Conservation (phyloP, 2,888 invertebrate genomes). For the Phymatocera aterrima region DNA sequence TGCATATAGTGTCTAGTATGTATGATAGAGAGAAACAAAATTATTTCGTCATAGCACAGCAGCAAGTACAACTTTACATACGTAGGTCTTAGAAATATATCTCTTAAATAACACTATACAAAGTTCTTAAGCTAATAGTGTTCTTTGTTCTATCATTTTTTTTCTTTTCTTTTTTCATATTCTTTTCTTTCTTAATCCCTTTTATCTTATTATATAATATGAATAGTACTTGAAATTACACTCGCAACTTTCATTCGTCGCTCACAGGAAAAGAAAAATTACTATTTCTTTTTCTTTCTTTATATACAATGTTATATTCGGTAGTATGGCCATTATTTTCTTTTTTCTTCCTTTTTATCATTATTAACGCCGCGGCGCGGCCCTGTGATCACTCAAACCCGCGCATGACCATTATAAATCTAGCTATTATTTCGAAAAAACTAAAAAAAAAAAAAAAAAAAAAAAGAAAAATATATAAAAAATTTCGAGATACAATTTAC, state of each 20-base stretch:
- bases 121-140: constrained; percentile 49
- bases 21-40: too few relatives aligned
- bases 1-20: too few relatives aligned
- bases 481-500: neutral
- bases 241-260: constrained; percentile 31
- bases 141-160: constrained; percentile 45
- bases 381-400: neutral
- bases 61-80: neutral
- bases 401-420: neutral
- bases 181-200: constrained; percentile 40
- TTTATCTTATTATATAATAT: constrained; percentile 49
- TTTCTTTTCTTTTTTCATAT: constrained; percentile 56
- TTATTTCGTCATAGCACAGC: constrained; percentile 31
- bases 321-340: constrained; percentile 60
- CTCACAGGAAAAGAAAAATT: constrained; percentile 31
- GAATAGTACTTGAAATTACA: constrained; percentile 28
- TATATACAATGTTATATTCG: constrained; percentile 50
- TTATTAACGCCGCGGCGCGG: too few relatives aligned
- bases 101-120: constrained; percentile 54
- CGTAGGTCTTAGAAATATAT: constrained; percentile 48
- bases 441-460: neutral
- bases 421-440: constrained; percentile 3
- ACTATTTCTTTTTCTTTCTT: constrained; percentile 12
- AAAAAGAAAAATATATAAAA: neutral
- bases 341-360: neutral